phyloP scores from a whole-genome alignment of 2,888 invertebrate species.

The Drosophila prostipennis region DNA sequence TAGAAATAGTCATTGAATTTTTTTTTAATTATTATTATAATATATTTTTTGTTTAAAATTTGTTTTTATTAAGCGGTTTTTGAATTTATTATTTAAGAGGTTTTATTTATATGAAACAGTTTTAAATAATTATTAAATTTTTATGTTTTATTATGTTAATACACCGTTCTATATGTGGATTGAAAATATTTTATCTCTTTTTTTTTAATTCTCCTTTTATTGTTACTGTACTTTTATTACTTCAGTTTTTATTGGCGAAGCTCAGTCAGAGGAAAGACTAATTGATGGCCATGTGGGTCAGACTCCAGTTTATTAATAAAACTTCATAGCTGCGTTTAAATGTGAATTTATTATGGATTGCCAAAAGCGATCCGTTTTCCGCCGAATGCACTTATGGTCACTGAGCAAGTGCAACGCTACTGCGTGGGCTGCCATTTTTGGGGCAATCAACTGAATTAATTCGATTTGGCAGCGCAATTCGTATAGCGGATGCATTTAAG shows the following conservation, averaged over 20 bases:
- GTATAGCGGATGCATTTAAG: slow-evolving; percentile 59
- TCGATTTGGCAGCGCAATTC: slow-evolving; percentile 14
- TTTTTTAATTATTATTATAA: no score
- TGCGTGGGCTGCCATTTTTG: slow-evolving; percentile 68
- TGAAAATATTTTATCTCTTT: not conserved
- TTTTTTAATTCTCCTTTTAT: no score
- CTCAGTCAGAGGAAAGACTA: not conserved
- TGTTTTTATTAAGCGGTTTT: no score
- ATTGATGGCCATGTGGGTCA: not conserved
- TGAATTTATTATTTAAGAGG: no score
- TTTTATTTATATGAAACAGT: no score
- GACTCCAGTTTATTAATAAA: slow-evolving; percentile 1
- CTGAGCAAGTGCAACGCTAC: slow-evolving; percentile 5
- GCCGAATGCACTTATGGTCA: slow-evolving; percentile 12
- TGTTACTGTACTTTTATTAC: no score
- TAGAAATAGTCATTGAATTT: no score
- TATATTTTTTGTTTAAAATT: no score
- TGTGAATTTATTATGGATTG: slow-evolving; percentile 14
- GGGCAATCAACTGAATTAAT: slow-evolving; percentile 51
- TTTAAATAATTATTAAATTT: no score
- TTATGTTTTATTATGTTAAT: not conserved
- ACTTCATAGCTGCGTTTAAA: slow-evolving; percentile 1
- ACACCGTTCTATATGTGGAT: not conserved
- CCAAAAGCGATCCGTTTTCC: slow-evolving; percentile 24
- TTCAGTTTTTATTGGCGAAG: no score